These are phyloP conservation scores for Stigmatopora argus DNA, from an alignment of 2,113 vertebrate genomes.

Conservation along the genomic window DNA sequence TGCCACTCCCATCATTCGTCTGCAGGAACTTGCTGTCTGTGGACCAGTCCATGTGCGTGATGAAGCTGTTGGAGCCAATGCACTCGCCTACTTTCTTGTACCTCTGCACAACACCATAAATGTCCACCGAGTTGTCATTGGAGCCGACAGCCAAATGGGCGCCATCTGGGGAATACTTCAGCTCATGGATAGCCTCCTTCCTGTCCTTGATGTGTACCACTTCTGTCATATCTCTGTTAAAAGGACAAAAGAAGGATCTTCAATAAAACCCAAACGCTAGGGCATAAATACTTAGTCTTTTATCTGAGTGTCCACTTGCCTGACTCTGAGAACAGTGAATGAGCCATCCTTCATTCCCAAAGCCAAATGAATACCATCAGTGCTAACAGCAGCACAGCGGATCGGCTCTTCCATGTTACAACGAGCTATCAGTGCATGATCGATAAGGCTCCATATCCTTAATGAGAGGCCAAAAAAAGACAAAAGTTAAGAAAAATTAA, in stretches of 20 bases:
- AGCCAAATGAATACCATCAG: constrained; percentile 91
- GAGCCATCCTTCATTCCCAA: constrained; percentile 98
- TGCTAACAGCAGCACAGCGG: constrained; percentile 90
- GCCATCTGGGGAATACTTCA: constrained; percentile 96
- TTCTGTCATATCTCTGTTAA: constrained; percentile 94
- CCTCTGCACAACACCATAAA: constrained; percentile 92
- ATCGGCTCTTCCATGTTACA: constrained; percentile 99
- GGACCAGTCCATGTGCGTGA: constrained; percentile 98
- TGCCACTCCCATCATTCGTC: constrained; percentile 89
- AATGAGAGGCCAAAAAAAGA: constrained; percentile 19
- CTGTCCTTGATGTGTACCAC: constrained; percentile 98
- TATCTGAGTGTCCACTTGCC: constrained; percentile 63
- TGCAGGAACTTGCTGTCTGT: constrained; percentile 92
- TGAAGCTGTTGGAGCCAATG: constrained; percentile 85
- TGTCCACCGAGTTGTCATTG: constrained; percentile 89
- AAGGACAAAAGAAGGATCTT: constrained; percentile 7
- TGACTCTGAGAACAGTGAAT: constrained; percentile 93
- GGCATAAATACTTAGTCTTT: constrained; percentile 2
- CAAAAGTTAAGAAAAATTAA: constrained; percentile 12
- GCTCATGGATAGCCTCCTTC: constrained; percentile 95
- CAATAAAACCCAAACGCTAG: constrained; percentile 9
- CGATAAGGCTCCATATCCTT: constrained; percentile 97
- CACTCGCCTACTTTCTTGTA: constrained; percentile 94
- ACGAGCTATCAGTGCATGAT: constrained; percentile 93
- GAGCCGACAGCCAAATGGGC: constrained; percentile 91